Evolutionary conservation across 1,140 invertebrate genomes (phyloP).

Genomic region (Diachasma alloeum): DNA sequence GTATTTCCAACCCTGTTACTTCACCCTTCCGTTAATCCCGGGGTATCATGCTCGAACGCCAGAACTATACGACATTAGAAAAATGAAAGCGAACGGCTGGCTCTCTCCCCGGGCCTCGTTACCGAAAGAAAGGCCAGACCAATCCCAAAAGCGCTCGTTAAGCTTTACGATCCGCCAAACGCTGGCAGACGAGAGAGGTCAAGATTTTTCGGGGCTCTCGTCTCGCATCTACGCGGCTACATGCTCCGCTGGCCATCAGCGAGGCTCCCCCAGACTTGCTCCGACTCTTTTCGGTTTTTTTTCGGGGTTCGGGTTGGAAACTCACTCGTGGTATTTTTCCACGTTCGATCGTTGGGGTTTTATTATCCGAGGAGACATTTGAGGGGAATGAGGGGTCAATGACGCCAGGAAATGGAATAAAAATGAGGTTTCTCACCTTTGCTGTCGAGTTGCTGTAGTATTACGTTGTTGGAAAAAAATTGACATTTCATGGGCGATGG

Average conservation of each 20-base stretch:
- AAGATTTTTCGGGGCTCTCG: conserved; percentile 40
- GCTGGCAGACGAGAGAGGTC: conserved; percentile 39
- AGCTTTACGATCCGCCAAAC: conserved; percentile 42
- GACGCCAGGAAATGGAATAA: background rate
- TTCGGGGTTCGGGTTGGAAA: background rate
- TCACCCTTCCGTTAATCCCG: background rate
- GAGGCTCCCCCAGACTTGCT: background rate
- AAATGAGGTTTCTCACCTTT: background rate
- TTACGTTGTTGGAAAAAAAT: background rate
- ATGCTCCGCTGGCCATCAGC: too few species aligned
- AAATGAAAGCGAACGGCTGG: background rate
- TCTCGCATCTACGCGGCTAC: too few species aligned
- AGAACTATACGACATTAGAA: background rate
- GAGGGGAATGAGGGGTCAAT: background rate
- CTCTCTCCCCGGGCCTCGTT: conserved; percentile 40
- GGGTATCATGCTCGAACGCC: background rate
- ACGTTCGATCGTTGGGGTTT: background rate
- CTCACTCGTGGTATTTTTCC: background rate
- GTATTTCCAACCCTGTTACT: background rate
- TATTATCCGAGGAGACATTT: background rate
- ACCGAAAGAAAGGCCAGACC: conserved; percentile 44
- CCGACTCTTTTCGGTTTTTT: background rate
- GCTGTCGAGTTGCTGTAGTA: background rate
- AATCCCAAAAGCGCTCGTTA: conserved; percentile 51
- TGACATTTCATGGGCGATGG: too few species aligned